phyloP scores from a whole-genome alignment of 2,888 invertebrate species.

The Rosalia funebris region DNA sequence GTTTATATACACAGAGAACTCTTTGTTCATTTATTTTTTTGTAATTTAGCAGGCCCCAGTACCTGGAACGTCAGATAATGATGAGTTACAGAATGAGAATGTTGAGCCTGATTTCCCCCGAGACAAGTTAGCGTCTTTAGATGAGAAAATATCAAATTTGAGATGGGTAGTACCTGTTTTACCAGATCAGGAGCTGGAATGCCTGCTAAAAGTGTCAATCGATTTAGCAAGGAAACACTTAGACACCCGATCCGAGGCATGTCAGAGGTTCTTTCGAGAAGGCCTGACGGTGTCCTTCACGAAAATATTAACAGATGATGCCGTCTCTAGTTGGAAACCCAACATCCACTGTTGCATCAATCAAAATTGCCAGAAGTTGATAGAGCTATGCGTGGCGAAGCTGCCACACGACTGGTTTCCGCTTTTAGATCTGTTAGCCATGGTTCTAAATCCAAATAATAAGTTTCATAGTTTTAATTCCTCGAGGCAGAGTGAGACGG shows the following conservation, averaged over 20 bases:
- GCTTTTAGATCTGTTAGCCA: constrained; percentile 88
- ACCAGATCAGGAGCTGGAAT: constrained; percentile 95
- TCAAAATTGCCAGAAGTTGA: constrained; percentile 90
- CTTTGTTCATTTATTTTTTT: background rate
- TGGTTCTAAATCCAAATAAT: constrained; percentile 94
- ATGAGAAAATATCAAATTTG: constrained; percentile 95
- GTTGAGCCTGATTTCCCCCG: constrained; percentile 83
- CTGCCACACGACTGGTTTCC: constrained; percentile 91
- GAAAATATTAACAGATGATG: constrained; percentile 96
- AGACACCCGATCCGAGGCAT: constrained; percentile 88
- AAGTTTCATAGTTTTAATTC: constrained; percentile 93
- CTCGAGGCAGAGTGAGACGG: constrained; percentile 78
- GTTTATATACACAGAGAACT: background rate
- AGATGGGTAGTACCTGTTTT: constrained; percentile 98
- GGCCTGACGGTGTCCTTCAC: constrained; percentile 94
- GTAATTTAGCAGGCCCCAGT: constrained; percentile 47
- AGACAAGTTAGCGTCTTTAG: constrained; percentile 85
- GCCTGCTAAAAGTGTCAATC: constrained; percentile 88
- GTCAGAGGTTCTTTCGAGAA: constrained; percentile 94
- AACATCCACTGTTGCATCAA: constrained; percentile 97
- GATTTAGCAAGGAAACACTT: constrained; percentile 88
- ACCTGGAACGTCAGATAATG: constrained; percentile 48
- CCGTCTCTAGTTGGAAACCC: constrained; percentile 96
- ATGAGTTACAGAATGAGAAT: constrained; percentile 59
- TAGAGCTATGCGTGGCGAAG: constrained; percentile 93